Evolutionary conservation across 2,113 vertebrate species (phyloP).

Genomic region (Grammomys surdaster): DNA sequence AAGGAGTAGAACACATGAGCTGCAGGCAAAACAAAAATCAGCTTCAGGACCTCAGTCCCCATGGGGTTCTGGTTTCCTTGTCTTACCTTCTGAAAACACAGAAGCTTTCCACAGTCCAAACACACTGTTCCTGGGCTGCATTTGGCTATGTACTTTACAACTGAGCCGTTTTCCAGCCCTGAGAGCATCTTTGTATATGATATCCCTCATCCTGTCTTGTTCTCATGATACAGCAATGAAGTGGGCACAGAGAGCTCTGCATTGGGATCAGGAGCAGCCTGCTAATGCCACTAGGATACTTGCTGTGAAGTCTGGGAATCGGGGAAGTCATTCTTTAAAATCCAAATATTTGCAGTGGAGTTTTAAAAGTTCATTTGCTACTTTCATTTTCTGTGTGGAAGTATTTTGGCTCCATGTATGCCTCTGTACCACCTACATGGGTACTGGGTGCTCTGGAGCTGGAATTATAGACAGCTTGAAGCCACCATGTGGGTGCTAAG

Average conservation of each 20-base stretch:
- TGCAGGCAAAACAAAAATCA: slow-evolving; percentile 29
- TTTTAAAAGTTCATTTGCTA: slow-evolving; percentile 4
- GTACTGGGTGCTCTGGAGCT: not conserved
- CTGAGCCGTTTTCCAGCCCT: not conserved
- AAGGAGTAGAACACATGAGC: slow-evolving; percentile 65
- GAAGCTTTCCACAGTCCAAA: not conserved
- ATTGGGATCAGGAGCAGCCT: slow-evolving; percentile 44
- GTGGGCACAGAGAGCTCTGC: slow-evolving; percentile 65
- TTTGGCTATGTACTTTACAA: slow-evolving; percentile 41
- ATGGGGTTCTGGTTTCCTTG: slow-evolving; percentile 64
- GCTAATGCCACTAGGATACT: slow-evolving; percentile 63
- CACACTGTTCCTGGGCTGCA: slow-evolving; percentile 23
- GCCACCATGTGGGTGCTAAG: not conserved
- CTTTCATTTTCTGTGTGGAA: not conserved
- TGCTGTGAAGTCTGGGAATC: slow-evolving; percentile 63
- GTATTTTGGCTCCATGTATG: not conserved
- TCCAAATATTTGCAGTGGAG: not conserved
- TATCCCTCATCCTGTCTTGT: slow-evolving; percentile 82
- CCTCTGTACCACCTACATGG: not conserved
- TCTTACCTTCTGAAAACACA: slow-evolving; percentile 68
- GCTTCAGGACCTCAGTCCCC: slow-evolving; percentile 30
- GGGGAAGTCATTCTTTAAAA: slow-evolving; percentile 61
- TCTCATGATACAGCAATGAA: slow-evolving; percentile 84
- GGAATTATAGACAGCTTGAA: not conserved
- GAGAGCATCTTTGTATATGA: not conserved